phyloP scores from a whole-genome alignment of 2,797 vertebrate species.

The Alca torda region DNA sequence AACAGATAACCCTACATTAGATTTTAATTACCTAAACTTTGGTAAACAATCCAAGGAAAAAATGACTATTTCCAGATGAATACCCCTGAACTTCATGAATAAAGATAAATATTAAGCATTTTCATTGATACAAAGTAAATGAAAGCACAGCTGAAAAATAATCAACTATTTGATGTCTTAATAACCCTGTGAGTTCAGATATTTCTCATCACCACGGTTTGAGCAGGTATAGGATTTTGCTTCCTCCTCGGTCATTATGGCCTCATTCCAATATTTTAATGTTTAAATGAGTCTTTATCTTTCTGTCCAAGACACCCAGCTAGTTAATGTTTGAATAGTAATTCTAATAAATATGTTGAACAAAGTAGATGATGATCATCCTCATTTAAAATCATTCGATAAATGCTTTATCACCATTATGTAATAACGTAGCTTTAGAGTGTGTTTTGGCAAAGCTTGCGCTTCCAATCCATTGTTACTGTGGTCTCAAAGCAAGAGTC shows the following conservation, averaged over 20 bases:
- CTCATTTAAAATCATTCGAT: slow-evolving; percentile 35
- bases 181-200: background rate
- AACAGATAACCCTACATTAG: background rate
- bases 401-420: slow-evolving; percentile 30
- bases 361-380: background rate
- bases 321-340: slow-evolving; percentile 29
- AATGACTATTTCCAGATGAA: background rate
- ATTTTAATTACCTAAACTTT: background rate
- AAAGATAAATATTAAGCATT: background rate
- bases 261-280: slow-evolving; percentile 23
- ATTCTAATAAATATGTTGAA: slow-evolving; percentile 39
- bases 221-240: background rate
- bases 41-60: background rate
- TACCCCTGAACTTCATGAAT: background rate
- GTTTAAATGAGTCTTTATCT: slow-evolving; percentile 33
- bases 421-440: background rate
- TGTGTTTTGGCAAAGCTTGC: background rate
- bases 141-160: background rate
- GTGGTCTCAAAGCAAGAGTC: background rate
- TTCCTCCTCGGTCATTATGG: background rate
- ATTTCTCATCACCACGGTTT: background rate
- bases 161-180: background rate
- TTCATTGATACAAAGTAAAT: background rate
- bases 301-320: background rate
- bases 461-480: background rate